Evolutionary conservation across 2,888 invertebrate species (phyloP).

Genomic region (Hypomecis punctinalis): DNA sequence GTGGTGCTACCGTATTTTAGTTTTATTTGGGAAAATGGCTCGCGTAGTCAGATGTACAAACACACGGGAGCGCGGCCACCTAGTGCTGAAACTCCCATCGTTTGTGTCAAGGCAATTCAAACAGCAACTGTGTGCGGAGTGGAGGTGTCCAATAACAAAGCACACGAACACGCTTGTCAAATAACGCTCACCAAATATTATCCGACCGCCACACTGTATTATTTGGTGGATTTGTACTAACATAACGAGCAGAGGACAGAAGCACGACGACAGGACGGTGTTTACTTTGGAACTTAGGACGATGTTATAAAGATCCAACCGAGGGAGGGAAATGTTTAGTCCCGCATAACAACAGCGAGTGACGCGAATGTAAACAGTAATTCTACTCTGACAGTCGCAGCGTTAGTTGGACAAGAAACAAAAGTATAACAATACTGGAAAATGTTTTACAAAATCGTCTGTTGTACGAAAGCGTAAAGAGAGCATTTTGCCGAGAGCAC

Average conservation of each 20-base stretch:
- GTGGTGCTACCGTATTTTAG: constrained; percentile 57
- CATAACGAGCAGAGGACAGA: constrained; percentile 67
- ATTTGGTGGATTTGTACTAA: constrained; percentile 77
- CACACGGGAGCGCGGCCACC: constrained; percentile 54
- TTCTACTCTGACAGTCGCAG: constrained; percentile 27
- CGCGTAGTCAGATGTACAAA: constrained; percentile 60
- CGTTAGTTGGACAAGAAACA: constrained; percentile 50
- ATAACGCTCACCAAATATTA: constrained; percentile 80
- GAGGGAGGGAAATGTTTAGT: constrained; percentile 34
- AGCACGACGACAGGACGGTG: constrained; percentile 59
- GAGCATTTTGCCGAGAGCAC: constrained; percentile 75
- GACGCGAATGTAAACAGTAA: constrained; percentile 4
- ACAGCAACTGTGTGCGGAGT: constrained; percentile 74
- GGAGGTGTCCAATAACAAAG: constrained; percentile 81
- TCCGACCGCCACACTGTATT: constrained; percentile 73
- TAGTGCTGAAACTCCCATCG: constrained; percentile 67
- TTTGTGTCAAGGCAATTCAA: constrained; percentile 70
- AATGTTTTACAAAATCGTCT: constrained; percentile 60
- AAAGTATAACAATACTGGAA: constrained; percentile 61
- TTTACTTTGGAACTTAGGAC: constrained; percentile 72
- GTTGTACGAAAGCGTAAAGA: constrained; percentile 66
- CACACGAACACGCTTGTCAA: constrained; percentile 81
- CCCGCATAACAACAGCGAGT: constrained; percentile 23
- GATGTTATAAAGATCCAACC: constrained; percentile 30
- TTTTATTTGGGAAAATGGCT: constrained; percentile 30